Evolutionary conservation across 1,140 invertebrate genomes (phyloP).

Genomic region (Pseudoatta argentina): DNA sequence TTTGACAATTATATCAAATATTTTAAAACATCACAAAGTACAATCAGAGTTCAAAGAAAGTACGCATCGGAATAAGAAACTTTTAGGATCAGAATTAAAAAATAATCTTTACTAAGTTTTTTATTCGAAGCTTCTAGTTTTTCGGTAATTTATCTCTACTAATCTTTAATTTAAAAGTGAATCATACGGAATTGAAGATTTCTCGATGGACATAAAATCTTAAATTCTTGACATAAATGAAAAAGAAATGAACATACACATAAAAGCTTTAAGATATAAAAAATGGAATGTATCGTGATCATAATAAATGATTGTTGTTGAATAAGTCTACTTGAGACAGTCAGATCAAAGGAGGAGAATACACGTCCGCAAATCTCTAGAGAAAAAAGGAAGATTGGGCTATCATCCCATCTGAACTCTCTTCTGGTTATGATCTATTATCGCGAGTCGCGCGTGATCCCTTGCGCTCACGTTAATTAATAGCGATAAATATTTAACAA

Average conservation of each 20-base stretch:
- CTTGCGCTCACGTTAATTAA: constrained; percentile 41
- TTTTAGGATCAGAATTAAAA: too few species aligned
- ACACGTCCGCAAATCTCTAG: neutral
- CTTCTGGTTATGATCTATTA: neutral
- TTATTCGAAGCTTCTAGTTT: too few species aligned
- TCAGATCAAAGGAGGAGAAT: neutral
- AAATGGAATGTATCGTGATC: too few species aligned
- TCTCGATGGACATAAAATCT: neutral
- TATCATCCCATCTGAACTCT: neutral
- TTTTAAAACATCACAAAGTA: too few species aligned
- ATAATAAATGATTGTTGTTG: neutral
- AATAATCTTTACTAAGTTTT: too few species aligned
- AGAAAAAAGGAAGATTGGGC: neutral
- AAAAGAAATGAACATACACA: neutral
- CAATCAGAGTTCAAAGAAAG: too few species aligned
- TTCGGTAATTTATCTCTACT: too few species aligned
- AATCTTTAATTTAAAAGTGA: neutral
- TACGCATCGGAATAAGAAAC: too few species aligned
- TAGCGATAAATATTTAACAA: constrained; percentile 60
- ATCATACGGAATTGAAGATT: neutral
- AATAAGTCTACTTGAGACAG: neutral
- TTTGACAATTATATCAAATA: too few species aligned
- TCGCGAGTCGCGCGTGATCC: too few species aligned
- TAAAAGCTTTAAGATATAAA: neutral
- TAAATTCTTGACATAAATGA: neutral